Percentiles rank a stretch among this genome's conserved stretches.
Conservation (phyloP, 2,888 invertebrate species). For the Ceraclea dissimilis region DNA sequence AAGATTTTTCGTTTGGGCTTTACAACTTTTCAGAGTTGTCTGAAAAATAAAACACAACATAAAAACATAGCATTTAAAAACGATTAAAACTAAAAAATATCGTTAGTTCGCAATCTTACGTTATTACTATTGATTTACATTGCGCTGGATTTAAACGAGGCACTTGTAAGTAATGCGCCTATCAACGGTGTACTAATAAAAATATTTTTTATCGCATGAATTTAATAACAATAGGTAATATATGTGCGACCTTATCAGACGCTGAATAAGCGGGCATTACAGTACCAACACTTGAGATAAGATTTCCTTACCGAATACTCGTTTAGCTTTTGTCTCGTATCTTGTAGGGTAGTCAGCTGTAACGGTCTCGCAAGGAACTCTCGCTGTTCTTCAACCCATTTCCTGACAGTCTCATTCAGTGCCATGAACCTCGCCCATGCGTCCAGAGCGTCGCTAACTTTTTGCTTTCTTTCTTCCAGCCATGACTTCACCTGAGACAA, state of each 20-base stretch:
- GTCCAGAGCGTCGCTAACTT: conserved; percentile 79
- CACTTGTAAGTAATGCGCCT: neutral
- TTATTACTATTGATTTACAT: neutral
- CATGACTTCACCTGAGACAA: conserved; percentile 68
- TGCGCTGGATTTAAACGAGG: neutral
- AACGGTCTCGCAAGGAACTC: conserved; percentile 72
- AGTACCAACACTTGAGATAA: conserved; percentile 1
- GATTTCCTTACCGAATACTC: conserved; percentile 65
- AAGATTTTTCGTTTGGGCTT: conserved; percentile 77
- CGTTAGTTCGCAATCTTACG: neutral
- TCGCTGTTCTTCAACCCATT: conserved; percentile 78
- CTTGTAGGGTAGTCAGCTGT: conserved; percentile 67
- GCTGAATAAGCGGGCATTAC: neutral
- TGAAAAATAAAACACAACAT: conserved; percentile 37
- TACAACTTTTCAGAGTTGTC: conserved; percentile 83
- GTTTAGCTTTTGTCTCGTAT: conserved; percentile 77
- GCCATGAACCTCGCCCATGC: conserved; percentile 82
- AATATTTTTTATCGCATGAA: conserved; percentile 8
- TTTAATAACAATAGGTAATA: neutral
- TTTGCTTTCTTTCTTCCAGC: conserved; percentile 76
- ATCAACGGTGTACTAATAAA: neutral
- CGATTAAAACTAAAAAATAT: neutral
- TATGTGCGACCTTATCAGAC: conserved; percentile 6
- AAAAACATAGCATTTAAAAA: neutral
- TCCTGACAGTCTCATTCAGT: conserved; percentile 71